Conservation (phyloP, 2,888 invertebrate genomes). For the Hermodice carunculata region DNA sequence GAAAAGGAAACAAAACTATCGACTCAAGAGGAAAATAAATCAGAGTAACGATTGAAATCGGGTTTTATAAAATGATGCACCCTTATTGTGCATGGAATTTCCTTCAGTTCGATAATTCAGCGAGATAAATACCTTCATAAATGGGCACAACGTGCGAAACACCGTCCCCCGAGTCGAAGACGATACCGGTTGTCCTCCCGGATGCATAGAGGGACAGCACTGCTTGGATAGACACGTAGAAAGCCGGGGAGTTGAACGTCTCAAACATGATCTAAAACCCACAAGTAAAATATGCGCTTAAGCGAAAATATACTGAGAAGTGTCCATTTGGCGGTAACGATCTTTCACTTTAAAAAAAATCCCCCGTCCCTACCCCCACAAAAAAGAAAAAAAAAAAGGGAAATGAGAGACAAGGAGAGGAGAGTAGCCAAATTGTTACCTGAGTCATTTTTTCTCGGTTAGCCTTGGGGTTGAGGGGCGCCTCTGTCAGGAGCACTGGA, state of each 20-base stretch:
- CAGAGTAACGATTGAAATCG: no score
- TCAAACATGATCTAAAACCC: conserved; percentile 74
- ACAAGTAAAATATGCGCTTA: no score
- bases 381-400: no score
- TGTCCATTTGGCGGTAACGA: neutral
- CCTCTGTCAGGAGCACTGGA: conserved; percentile 12
- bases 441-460: conserved; percentile 92
- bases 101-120: no score
- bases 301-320: neutral
- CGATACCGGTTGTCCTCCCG: conserved; percentile 79
- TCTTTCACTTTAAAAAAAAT: no score
- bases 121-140: conserved; percentile 39
- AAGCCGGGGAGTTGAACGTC: conserved; percentile 41
- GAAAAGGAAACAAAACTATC: no score
- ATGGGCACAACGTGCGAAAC: conserved; percentile 36
- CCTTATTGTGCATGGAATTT: no score
- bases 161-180: conserved; percentile 50
- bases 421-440: conserved; percentile 62
- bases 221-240: conserved; percentile 48
- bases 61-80: no score
- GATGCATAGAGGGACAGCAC: conserved; percentile 49
- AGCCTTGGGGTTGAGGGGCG: conserved; percentile 81
- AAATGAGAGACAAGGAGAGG: no score
- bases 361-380: no score
- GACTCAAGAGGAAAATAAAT: no score